Conservation (phyloP, 1,140 invertebrate species). For the Euwallacea fornicatus region DNA sequence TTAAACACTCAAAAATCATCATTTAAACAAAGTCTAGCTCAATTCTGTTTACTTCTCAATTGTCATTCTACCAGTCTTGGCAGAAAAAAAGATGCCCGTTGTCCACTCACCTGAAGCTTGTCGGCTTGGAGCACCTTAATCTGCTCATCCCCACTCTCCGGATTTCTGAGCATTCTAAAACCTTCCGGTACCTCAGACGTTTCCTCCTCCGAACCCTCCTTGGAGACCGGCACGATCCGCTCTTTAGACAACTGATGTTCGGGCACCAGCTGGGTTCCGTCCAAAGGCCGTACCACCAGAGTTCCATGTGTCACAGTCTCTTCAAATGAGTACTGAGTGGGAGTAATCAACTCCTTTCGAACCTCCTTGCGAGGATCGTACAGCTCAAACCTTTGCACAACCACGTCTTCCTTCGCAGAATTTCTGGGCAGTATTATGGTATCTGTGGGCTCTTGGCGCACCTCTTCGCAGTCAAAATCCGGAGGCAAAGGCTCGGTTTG, state of each 20-base stretch:
- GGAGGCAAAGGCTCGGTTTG: conserved; percentile 81
- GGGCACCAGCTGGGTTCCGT: conserved; percentile 41
- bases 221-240: conserved; percentile 37
- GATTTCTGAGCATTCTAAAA: conserved; percentile 44
- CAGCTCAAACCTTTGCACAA: not conserved
- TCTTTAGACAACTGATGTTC: conserved; percentile 39
- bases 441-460: conserved; percentile 49
- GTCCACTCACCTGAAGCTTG: conserved; percentile 56
- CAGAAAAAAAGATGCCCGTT: too few relatives aligned
- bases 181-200: conserved; percentile 49
- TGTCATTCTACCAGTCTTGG: too few relatives aligned
- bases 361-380: conserved; percentile 40
- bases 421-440: conserved; percentile 42
- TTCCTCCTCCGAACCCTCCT: conserved; percentile 42
- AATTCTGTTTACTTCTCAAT: too few relatives aligned
- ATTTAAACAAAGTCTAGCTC: too few relatives aligned
- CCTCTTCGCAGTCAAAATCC: conserved; percentile 70
- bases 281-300: conserved; percentile 48
- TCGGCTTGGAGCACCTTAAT: conserved; percentile 57
- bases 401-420: not conserved
- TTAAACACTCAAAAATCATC: too few relatives aligned
- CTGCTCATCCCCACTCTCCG: conserved; percentile 16
- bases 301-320: conserved; percentile 52
- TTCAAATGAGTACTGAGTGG: conserved; percentile 42
- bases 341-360: conserved; percentile 60